These are phyloP conservation scores for Tetranychus truncatus DNA, from an alignment of 2,888 invertebrate genomes.

Conservation along the genomic window DNA sequence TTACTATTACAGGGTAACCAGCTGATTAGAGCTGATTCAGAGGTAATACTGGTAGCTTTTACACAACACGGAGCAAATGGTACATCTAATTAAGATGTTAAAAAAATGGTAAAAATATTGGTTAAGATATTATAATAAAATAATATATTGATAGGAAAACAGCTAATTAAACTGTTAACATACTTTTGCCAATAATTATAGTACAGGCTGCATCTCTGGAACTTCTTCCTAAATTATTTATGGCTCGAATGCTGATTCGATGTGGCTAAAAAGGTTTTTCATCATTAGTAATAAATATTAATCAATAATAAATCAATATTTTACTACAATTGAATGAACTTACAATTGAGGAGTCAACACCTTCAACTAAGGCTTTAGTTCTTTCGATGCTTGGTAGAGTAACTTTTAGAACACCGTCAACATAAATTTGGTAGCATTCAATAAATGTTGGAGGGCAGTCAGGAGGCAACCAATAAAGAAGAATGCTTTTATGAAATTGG, in stretches of 20 bases:
- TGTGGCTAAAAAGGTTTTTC: constrained; percentile 48
- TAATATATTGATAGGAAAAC: not conserved
- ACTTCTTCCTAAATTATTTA: constrained; percentile 73
- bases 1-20: constrained; percentile 97
- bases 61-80: constrained; percentile 85
- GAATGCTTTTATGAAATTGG: constrained; percentile 89
- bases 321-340: constrained; percentile 30
- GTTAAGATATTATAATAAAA: too few species aligned
- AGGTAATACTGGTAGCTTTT: constrained; percentile 71
- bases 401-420: constrained; percentile 84
- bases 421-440: constrained; percentile 85
- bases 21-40: constrained; percentile 77
- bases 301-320: not conserved
- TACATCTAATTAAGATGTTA: constrained; percentile 44
- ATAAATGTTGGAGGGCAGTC: constrained; percentile 54
- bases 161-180: not conserved
- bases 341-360: constrained; percentile 80
- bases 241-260: constrained; percentile 86
- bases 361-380: constrained; percentile 84
- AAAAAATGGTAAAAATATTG: not conserved
- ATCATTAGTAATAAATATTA: not conserved
- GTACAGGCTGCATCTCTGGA: constrained; percentile 94
- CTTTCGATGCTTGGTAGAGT: constrained; percentile 85
- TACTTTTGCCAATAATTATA: constrained; percentile 77
- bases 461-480: constrained; percentile 91